Evolutionary conservation across 2,797 vertebrate genomes (phyloP).

Genomic region (Arvicola amphibius): DNA sequence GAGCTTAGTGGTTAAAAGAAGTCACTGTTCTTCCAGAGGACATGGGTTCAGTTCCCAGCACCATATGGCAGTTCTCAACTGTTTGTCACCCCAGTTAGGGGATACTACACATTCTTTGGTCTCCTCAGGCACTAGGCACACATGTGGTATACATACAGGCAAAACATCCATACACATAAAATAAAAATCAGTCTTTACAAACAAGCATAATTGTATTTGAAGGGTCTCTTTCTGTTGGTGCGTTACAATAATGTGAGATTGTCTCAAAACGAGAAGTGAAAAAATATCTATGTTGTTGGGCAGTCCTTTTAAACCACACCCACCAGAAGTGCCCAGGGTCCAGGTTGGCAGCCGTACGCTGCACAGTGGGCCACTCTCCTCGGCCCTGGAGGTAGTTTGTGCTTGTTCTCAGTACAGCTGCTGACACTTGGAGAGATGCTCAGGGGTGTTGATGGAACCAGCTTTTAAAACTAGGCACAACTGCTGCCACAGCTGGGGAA

Average conservation of each 20-base stretch:
- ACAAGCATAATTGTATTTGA: conserved; percentile 55
- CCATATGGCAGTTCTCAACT: background rate
- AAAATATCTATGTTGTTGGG: background rate
- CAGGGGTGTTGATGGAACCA: conserved; percentile 97
- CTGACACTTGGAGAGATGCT: conserved; percentile 95
- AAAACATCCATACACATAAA: background rate
- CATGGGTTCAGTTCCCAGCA: background rate
- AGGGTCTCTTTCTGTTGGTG: conserved; percentile 30
- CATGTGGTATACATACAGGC: too few species aligned
- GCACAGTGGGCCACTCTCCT: background rate
- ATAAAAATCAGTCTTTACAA: background rate
- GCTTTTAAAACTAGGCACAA: conserved; percentile 88
- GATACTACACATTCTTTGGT: background rate
- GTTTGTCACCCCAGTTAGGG: background rate
- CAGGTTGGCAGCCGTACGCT: conserved; percentile 8
- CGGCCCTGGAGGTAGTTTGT: background rate
- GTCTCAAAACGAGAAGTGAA: background rate
- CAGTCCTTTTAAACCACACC: conserved; percentile 37
- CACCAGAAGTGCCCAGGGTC: conserved; percentile 55
- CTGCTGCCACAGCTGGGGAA: conserved; percentile 93
- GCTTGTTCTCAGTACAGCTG: conserved; percentile 96
- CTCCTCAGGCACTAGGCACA: background rate
- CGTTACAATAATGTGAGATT: background rate
- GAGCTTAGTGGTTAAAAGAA: background rate
- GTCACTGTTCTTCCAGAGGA: background rate